These are phyloP conservation scores for Formicarius rufipectus DNA, from an alignment of 2,113 vertebrate genomes.

Conservation along the genomic window DNA sequence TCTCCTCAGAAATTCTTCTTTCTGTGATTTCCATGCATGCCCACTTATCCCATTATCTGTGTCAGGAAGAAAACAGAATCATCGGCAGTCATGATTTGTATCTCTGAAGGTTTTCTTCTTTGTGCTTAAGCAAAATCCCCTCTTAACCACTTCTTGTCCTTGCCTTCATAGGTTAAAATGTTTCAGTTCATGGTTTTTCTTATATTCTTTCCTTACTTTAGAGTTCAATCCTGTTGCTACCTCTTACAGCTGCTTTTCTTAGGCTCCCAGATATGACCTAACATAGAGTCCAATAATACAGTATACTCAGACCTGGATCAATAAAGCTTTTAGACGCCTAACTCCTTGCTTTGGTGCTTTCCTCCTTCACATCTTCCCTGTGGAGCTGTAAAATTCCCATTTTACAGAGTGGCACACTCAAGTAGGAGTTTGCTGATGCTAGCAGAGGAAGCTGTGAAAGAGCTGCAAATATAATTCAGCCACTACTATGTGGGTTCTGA, in stretches of 20 bases:
- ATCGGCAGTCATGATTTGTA: conserved; percentile 65
- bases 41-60: conserved; percentile 74
- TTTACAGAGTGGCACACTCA: conserved; percentile 48
- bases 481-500: not conserved
- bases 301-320: conserved; percentile 34
- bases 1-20: conserved; percentile 60
- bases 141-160: conserved; percentile 70
- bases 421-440: conserved; percentile 41
- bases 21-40: conserved; percentile 70
- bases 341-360: conserved; percentile 42
- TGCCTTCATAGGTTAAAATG: conserved; percentile 42
- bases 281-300: conserved; percentile 24
- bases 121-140: conserved; percentile 62
- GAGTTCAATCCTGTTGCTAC: conserved; percentile 43
- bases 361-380: conserved; percentile 38
- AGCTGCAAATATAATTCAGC: not conserved
- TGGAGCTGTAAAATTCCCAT: conserved; percentile 64
- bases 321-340: conserved; percentile 61
- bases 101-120: conserved; percentile 68
- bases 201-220: conserved; percentile 10
- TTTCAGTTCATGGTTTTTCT: conserved; percentile 37
- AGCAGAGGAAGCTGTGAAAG: conserved; percentile 30
- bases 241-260: conserved; percentile 30
- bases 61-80: conserved; percentile 74
- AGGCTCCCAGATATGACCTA: conserved; percentile 49